A percentile compares a stretch with the other conserved stretches of the same genome.
phyloP scores from a whole-genome alignment of 1,140 invertebrate species.

The Cydia fagiglandana region DNA sequence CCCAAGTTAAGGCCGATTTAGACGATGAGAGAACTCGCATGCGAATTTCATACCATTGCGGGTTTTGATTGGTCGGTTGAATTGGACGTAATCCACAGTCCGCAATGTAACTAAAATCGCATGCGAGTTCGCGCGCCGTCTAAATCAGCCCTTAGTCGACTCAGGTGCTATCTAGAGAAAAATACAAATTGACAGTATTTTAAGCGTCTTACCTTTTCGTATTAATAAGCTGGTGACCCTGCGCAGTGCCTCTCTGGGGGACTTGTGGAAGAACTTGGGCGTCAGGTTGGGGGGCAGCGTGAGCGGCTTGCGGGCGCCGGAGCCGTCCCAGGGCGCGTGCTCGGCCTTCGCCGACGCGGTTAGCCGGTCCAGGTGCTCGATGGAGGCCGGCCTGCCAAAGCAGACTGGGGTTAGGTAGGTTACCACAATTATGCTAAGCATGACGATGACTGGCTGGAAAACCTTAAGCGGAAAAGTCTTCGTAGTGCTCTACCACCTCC shows the following conservation, averaged over 20 bases:
- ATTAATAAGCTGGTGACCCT: slow-evolving; percentile 93
- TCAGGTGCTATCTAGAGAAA: not conserved
- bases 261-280: slow-evolving; percentile 91
- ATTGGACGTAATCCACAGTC: too few relatives aligned
- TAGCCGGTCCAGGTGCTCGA: slow-evolving; percentile 89
- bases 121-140: too few relatives aligned
- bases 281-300: slow-evolving; percentile 91
- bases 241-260: slow-evolving; percentile 89
- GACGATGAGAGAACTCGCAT: too few relatives aligned
- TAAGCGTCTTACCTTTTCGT: slow-evolving; percentile 84
- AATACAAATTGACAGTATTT: slow-evolving; percentile 16
- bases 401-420: not conserved
- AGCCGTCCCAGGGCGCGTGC: slow-evolving; percentile 79
- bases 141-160: too few relatives aligned
- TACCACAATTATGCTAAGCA: too few relatives aligned
- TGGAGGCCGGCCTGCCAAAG: slow-evolving; percentile 85
- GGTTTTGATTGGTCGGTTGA: too few relatives aligned
- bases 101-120: too few relatives aligned
- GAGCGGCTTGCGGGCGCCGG: slow-evolving; percentile 84
- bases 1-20: too few relatives aligned
- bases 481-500: too few relatives aligned
- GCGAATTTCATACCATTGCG: too few relatives aligned
- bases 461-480: too few relatives aligned
- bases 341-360: slow-evolving; percentile 75
- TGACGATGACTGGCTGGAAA: too few relatives aligned